These are phyloP conservation scores for Nomada ruficornis DNA, from an alignment of 2,888 invertebrate species.

Conservation along the genomic window DNA sequence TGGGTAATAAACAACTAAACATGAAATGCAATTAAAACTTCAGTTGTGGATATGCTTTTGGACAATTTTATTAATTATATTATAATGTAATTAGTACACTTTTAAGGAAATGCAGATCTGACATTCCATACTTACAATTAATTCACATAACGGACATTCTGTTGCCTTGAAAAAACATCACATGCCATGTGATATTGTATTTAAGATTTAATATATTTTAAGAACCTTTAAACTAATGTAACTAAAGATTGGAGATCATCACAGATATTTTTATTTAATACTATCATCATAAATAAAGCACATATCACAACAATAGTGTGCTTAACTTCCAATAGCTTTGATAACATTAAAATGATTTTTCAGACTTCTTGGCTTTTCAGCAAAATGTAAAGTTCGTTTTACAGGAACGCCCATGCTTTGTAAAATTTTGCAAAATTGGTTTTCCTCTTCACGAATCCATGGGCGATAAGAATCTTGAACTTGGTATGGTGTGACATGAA, in stretches of 20 bases:
- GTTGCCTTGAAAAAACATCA: neutral
- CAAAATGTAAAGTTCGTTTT: slow-evolving; percentile 88
- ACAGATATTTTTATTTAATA: slow-evolving; percentile 13
- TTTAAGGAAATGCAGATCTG: neutral
- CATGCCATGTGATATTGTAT: neutral
- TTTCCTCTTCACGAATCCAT: slow-evolving; percentile 94
- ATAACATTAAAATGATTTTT: slow-evolving; percentile 92
- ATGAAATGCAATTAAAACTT: neutral
- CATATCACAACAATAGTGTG: slow-evolving; percentile 66
- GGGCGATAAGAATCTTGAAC: slow-evolving; percentile 91
- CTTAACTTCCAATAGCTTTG: slow-evolving; percentile 85
- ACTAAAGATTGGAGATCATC: neutral
- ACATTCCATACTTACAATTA: neutral
- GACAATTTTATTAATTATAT: neutral
- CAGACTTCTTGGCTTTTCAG: slow-evolving; percentile 86
- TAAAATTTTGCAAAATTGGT: slow-evolving; percentile 89
- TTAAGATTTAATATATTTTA: slow-evolving; percentile 22
- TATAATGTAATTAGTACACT: neutral
- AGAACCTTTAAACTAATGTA: neutral
- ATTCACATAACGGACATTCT: neutral
- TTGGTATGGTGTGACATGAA: slow-evolving; percentile 97
- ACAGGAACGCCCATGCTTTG: slow-evolving; percentile 89
- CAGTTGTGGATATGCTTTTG: neutral
- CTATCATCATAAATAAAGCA: slow-evolving; percentile 9
- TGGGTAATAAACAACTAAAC: neutral